phyloP scores from a whole-genome alignment of 2,113 vertebrate genomes.

The Oreochromis niloticus region DNA sequence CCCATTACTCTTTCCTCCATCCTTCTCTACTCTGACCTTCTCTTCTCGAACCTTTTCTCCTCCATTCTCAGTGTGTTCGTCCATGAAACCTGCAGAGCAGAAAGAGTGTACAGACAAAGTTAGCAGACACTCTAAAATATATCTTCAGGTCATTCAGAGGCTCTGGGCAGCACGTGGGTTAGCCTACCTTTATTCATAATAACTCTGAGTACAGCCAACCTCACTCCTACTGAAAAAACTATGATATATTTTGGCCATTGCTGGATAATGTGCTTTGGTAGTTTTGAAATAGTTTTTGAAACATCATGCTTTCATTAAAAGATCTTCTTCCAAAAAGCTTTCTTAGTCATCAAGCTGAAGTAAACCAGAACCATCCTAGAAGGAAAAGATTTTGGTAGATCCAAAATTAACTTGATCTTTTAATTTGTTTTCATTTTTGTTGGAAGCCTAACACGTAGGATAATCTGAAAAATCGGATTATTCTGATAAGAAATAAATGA shows the following conservation, averaged over 20 bases:
- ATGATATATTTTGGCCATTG: not conserved
- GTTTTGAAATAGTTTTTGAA: not conserved
- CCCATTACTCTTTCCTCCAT: not conserved
- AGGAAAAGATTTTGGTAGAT: not conserved
- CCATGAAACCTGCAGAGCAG: not conserved
- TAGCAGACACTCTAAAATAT: not conserved
- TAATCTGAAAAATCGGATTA: rapidly evolving
- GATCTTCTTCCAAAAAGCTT: not conserved
- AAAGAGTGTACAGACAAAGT: not conserved
- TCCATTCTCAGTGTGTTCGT: rapidly evolving
- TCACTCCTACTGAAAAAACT: not conserved
- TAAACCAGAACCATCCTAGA: not conserved
- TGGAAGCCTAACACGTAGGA: not conserved
- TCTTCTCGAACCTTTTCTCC: rapidly evolving
- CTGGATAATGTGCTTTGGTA: not conserved
- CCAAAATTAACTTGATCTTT: not conserved
- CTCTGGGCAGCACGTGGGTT: not conserved
- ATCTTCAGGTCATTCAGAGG: not conserved
- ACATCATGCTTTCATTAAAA: not conserved
- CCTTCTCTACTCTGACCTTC: not conserved
- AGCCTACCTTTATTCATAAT: not conserved
- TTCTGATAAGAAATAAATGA: not conserved
- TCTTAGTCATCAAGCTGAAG: not conserved
- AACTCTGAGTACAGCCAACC: not conserved
- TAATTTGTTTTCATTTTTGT: not conserved